Evolutionary conservation across 2,797 vertebrate genomes (phyloP).

Genomic region (Phalanger gymnotis): DNA sequence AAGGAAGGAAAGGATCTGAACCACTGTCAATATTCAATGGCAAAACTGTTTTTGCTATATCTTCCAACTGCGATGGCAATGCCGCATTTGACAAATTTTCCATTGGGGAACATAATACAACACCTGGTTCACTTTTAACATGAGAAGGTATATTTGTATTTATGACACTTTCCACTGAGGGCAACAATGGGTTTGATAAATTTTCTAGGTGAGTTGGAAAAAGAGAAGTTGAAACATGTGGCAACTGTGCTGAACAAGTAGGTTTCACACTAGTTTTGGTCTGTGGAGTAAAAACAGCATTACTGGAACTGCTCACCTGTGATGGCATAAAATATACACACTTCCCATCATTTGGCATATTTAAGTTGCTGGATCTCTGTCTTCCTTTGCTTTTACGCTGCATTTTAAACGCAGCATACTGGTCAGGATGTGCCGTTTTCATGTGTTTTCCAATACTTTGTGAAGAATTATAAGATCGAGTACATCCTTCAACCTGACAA

Average conservation of each 20-base stretch:
- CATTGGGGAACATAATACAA: constrained; percentile 83
- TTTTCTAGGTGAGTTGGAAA: constrained; percentile 86
- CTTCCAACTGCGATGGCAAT: constrained; percentile 85
- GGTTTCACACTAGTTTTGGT: constrained; percentile 83
- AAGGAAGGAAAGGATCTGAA: constrained; percentile 93
- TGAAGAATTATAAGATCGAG: constrained; percentile 92
- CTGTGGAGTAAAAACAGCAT: constrained; percentile 83
- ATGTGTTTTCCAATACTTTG: constrained; percentile 97
- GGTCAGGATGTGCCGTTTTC: constrained; percentile 94
- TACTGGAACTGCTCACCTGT: constrained; percentile 80
- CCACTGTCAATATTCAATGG: constrained; percentile 91
- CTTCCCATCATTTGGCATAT: constrained; percentile 81
- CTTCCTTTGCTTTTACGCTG: constrained; percentile 88
- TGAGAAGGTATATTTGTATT: constrained; percentile 83
- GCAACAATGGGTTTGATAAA: constrained; percentile 85
- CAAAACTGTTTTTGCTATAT: constrained; percentile 87
- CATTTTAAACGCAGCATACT: constrained; percentile 93
- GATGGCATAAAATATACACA: constrained; percentile 80
- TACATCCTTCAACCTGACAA: constrained; percentile 93
- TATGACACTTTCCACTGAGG: constrained; percentile 83
- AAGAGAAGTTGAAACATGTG: constrained; percentile 82
- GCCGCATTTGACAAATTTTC: constrained; percentile 82
- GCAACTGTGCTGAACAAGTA: constrained; percentile 81
- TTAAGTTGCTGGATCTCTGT: constrained; percentile 79
- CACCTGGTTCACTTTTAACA: constrained; percentile 86